A percentile compares a stretch with the other conserved stretches of the same genome.
These are phyloP conservation scores for Eurystomus gularis DNA, from an alignment of 2,113 vertebrate genomes.

Conservation along the genomic window DNA sequence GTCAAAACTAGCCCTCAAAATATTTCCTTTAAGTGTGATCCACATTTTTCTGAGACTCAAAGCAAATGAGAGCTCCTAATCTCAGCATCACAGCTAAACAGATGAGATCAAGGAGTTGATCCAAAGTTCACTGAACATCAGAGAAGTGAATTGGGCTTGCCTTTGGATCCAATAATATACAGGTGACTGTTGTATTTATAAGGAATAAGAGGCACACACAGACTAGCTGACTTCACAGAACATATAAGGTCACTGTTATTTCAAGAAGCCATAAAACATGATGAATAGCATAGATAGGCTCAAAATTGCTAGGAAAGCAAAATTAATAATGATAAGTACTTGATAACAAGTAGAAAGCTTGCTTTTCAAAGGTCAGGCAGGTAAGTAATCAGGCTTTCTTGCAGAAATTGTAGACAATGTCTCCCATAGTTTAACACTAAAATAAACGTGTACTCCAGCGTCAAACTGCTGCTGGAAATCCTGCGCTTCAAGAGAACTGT, in stretches of 20 bases:
- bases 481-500: neutral
- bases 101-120: neutral
- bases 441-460: neutral
- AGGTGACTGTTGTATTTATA: neutral
- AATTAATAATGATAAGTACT: neutral
- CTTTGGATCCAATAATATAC: neutral
- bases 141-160: neutral
- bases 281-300: neutral
- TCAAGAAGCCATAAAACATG: neutral
- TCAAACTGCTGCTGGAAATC: neutral
- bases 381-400: neutral
- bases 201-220: neutral
- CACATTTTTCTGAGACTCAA: neutral
- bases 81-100: neutral
- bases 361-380: neutral
- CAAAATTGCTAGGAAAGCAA: neutral
- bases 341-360: neutral
- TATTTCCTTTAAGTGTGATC: neutral
- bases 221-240: neutral
- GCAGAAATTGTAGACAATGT: neutral
- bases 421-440: neutral
- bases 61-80: neutral
- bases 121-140: neutral
- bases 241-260: neutral
- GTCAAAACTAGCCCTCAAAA: neutral